phyloP scores from a whole-genome alignment of 2,113 vertebrate species.

The Clinocottus analis region DNA sequence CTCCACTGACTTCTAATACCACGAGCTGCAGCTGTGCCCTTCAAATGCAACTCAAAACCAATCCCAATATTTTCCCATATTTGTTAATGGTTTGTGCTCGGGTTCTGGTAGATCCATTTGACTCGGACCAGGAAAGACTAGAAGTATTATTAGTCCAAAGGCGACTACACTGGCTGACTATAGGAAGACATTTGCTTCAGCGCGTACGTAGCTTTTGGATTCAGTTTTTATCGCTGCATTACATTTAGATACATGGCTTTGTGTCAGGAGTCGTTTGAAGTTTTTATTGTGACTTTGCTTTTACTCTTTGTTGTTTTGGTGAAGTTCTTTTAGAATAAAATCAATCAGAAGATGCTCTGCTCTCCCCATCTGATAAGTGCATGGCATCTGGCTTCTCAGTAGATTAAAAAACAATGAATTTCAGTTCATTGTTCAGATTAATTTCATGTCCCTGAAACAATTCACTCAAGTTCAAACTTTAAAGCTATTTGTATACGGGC shows the following conservation, averaged over 20 bases:
- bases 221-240: neutral
- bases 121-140: neutral
- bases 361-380: neutral
- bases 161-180: neutral
- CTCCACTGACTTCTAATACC: slow-evolving; percentile 1
- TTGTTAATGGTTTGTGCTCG: neutral
- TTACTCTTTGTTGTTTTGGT: neutral
- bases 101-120: neutral
- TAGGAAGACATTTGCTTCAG: neutral
- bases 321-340: neutral
- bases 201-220: neutral
- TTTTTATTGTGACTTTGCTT: slow-evolving; percentile 16
- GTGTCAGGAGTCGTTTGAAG: slow-evolving; percentile 8
- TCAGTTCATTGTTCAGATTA: neutral
- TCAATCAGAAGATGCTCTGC: neutral
- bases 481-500: neutral
- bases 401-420: neutral
- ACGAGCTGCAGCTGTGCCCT: neutral
- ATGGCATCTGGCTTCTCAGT: too few species aligned
- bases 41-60: neutral
- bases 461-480: neutral
- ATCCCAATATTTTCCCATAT: neutral
- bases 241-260: slow-evolving; percentile 19
- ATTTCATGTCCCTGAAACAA: neutral
- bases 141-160: neutral